phyloP scores from a whole-genome alignment of 64 coral and sea anemone species.

The Montipora cactus region DNA sequence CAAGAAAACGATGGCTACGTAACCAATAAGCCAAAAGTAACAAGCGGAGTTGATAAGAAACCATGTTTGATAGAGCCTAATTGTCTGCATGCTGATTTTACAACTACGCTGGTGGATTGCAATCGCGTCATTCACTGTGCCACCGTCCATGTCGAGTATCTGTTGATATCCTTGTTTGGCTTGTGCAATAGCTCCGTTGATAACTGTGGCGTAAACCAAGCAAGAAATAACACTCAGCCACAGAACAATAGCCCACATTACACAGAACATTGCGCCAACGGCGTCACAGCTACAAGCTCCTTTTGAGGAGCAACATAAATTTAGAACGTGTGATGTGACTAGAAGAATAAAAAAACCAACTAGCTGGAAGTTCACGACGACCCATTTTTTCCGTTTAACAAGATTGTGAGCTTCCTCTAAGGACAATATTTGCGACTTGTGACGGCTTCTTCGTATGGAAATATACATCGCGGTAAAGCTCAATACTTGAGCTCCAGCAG shows the following conservation, averaged over 20 bases:
- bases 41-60: constrained; percentile 18
- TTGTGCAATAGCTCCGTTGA: constrained; percentile 4
- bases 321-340: not conserved
- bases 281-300: not conserved
- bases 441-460: not conserved
- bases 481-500: constrained; percentile 13
- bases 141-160: constrained; percentile 1
- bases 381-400: not conserved
- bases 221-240: constrained; percentile 18
- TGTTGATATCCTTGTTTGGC: constrained; percentile 8
- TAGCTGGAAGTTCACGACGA: not conserved
- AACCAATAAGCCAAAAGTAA: constrained; percentile 29
- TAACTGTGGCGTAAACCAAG: not conserved
- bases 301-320: constrained; percentile 2
- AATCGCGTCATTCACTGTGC: not conserved
- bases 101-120: constrained; percentile 20
- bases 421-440: not conserved
- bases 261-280: not conserved
- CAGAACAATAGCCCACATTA: not conserved
- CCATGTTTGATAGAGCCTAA: not conserved
- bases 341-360: constrained; percentile 13
- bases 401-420: not conserved
- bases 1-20: not conserved
- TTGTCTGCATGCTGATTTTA: not conserved
- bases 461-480: not conserved